phyloP scores from a whole-genome alignment of 2,113 vertebrate genomes.

The Baryphthengus martii region DNA sequence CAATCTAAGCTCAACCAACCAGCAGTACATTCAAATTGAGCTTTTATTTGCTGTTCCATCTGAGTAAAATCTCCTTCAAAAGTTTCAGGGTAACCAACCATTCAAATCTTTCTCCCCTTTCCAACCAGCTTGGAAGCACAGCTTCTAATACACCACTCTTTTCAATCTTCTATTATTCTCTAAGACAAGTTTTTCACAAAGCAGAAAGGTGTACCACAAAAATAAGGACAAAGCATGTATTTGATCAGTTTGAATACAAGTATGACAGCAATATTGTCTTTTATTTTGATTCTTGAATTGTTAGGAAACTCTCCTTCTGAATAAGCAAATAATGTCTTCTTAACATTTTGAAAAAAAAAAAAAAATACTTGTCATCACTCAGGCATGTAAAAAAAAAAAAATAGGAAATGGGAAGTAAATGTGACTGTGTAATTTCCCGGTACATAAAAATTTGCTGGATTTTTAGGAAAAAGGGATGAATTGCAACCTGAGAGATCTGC shows the following conservation, averaged over 20 bases:
- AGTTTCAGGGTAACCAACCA: background rate
- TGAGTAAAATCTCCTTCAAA: background rate
- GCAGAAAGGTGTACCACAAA: background rate
- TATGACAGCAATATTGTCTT: background rate
- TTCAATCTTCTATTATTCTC: background rate
- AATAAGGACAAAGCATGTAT: background rate
- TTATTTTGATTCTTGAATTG: background rate
- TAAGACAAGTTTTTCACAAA: background rate
- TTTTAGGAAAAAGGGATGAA: background rate
- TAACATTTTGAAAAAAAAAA: background rate
- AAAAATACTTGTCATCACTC: background rate
- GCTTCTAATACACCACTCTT: background rate
- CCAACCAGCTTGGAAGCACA: background rate
- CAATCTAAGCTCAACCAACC: background rate
- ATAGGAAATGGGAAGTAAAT: background rate
- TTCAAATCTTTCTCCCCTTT: background rate
- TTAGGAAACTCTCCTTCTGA: background rate
- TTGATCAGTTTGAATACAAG: background rate
- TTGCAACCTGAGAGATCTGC: background rate
- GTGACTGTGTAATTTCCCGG: background rate
- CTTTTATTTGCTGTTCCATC: background rate
- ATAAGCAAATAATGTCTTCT: background rate
- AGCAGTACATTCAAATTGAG: background rate
- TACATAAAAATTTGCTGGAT: background rate
- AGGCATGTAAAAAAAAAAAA: background rate